Conservation (phyloP, 2,888 invertebrate species). For the Cantharis lateralis region DNA sequence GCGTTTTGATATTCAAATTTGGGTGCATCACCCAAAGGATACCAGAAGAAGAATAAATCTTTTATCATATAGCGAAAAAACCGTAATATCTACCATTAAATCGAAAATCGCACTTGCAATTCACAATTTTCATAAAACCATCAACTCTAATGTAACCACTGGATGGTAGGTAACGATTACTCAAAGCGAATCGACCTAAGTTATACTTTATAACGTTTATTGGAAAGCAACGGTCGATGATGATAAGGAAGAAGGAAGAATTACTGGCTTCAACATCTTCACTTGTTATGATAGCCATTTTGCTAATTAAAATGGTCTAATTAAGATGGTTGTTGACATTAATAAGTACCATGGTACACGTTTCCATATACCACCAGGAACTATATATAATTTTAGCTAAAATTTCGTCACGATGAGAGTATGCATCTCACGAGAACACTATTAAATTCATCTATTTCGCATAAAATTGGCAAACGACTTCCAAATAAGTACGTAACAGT, state of each 20-base stretch:
- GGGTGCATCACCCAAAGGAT: background rate
- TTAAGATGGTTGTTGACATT: background rate
- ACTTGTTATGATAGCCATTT: background rate
- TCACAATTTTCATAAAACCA: background rate
- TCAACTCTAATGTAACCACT: background rate
- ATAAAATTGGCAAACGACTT: slow-evolving; percentile 32
- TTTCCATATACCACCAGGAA: background rate
- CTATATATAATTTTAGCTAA: slow-evolving; percentile 7
- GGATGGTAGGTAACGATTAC: background rate
- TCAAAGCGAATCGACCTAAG: background rate
- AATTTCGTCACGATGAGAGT: slow-evolving; percentile 16
- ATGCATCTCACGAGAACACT: slow-evolving; percentile 25
- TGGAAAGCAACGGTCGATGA: background rate
- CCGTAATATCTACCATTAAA: background rate
- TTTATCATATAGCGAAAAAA: background rate
- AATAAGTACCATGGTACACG: background rate
- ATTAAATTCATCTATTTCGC: slow-evolving; percentile 26
- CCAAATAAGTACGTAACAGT: slow-evolving; percentile 34
- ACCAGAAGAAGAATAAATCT: background rate
- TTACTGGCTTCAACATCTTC: background rate
- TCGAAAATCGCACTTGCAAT: background rate
- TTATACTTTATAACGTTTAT: background rate
- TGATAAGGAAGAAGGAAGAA: background rate
- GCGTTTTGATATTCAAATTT: background rate
- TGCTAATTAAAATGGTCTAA: background rate